Evolutionary conservation across 2,888 invertebrate genomes (phyloP).

Genomic region (Tetranychus piercei): DNA sequence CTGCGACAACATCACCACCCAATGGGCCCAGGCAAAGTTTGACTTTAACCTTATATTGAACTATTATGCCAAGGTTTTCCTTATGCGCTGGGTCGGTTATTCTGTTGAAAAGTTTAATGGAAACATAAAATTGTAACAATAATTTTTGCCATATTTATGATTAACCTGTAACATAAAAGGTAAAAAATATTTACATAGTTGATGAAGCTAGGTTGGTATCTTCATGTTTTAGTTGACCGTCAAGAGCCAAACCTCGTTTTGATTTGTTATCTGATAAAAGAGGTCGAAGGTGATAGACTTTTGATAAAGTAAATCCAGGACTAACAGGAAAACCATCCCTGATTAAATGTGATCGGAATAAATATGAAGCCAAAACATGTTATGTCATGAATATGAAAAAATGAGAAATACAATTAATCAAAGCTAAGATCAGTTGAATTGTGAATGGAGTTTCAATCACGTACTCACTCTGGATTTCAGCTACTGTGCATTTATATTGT

Average conservation of each 20-base stretch:
- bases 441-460: conserved; percentile 35
- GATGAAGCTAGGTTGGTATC: conserved; percentile 96
- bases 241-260: conserved; percentile 91
- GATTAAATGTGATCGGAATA: neutral
- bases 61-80: conserved; percentile 95
- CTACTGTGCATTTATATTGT: conserved; percentile 97
- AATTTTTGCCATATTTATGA: neutral
- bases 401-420: neutral
- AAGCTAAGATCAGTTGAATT: neutral
- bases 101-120: conserved; percentile 39
- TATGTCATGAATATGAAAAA: neutral
- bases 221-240: conserved; percentile 94
- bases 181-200: conserved; percentile 56
- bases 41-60: conserved; percentile 97
- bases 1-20: conserved; percentile 86
- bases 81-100: conserved; percentile 77
- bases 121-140: conserved; percentile 4
- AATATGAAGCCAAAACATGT: neutral
- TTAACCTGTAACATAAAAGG: conserved; percentile 21
- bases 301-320: conserved; percentile 87
- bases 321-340: conserved; percentile 85
- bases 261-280: conserved; percentile 91
- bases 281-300: conserved; percentile 84
- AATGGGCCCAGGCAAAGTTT: conserved; percentile 81
- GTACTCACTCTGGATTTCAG: conserved; percentile 94